Evolutionary conservation across 2,888 invertebrate species (phyloP).

Genomic region (Spilarctia lutea): DNA sequence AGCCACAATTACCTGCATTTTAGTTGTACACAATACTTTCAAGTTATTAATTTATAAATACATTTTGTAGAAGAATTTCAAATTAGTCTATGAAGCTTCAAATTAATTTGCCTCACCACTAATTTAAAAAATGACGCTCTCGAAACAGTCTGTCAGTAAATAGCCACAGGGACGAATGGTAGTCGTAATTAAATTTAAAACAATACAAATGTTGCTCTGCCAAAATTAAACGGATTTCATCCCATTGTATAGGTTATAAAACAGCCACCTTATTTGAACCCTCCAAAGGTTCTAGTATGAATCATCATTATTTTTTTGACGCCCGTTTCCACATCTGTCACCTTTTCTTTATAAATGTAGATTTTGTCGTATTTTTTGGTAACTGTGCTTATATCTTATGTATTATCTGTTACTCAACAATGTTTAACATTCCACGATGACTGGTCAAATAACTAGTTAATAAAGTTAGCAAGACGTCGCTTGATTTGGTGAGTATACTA

Average conservation of each 20-base stretch:
- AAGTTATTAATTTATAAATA: too few relatives aligned
- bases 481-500: too few relatives aligned
- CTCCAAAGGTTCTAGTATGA: not conserved
- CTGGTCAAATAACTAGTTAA: not conserved
- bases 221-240: constrained; percentile 47
- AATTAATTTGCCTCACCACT: constrained; percentile 22
- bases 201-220: constrained; percentile 39
- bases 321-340: not conserved
- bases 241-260: constrained; percentile 34
- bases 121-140: constrained; percentile 17
- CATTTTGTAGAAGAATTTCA: not conserved
- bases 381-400: not conserved
- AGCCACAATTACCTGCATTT: too few relatives aligned
- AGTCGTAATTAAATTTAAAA: constrained; percentile 54
- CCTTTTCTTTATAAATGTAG: not conserved
- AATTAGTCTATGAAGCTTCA: not conserved
- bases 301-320: constrained; percentile 6
- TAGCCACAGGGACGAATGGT: constrained; percentile 38
- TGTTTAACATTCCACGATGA: not conserved
- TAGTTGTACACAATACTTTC: too few relatives aligned
- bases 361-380: not conserved
- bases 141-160: constrained; percentile 36
- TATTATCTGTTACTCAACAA: not conserved
- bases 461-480: too few relatives aligned
- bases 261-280: constrained; percentile 19